Evolutionary conservation across 2,797 vertebrate species (phyloP).

Genomic region (Loriculus beryllinus): DNA sequence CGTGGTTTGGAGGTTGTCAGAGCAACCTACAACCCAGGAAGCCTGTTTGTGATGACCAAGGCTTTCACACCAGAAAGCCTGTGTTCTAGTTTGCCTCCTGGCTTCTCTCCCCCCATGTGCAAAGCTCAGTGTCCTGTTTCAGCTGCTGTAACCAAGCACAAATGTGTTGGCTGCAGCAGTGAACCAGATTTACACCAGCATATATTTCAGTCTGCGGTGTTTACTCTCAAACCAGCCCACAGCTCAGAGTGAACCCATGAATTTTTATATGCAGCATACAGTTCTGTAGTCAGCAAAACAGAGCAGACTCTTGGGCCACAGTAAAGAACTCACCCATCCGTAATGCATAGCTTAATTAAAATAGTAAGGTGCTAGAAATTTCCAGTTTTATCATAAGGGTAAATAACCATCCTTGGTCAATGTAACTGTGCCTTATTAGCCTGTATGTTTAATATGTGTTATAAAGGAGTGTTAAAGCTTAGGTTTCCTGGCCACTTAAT

Average conservation of each 20-base stretch:
- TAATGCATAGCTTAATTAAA: neutral
- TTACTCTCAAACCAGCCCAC: neutral
- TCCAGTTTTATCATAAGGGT: neutral
- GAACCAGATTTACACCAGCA: neutral
- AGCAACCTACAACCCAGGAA: neutral
- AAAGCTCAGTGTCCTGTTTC: neutral
- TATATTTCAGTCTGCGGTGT: neutral
- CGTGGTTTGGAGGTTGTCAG: rapidly evolving
- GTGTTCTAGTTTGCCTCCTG: neutral
- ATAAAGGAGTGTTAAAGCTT: rapidly evolving
- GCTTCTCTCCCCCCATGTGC: neutral
- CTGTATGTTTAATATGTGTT: neutral
- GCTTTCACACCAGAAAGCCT: neutral
- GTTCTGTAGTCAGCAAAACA: neutral
- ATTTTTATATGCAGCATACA: rapidly evolving
- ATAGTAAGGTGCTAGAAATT: neutral
- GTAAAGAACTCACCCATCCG: neutral
- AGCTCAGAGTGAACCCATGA: neutral
- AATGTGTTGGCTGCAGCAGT: neutral
- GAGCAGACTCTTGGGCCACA: neutral
- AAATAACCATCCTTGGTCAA: neutral
- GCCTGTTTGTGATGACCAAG: neutral
- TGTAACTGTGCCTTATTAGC: neutral
- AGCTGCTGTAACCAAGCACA: neutral
- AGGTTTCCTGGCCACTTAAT: neutral